These are phyloP conservation scores for Henricia sp. DNA, from an alignment of 53 echinoderm and acorn worm species.

Conservation along the genomic window DNA sequence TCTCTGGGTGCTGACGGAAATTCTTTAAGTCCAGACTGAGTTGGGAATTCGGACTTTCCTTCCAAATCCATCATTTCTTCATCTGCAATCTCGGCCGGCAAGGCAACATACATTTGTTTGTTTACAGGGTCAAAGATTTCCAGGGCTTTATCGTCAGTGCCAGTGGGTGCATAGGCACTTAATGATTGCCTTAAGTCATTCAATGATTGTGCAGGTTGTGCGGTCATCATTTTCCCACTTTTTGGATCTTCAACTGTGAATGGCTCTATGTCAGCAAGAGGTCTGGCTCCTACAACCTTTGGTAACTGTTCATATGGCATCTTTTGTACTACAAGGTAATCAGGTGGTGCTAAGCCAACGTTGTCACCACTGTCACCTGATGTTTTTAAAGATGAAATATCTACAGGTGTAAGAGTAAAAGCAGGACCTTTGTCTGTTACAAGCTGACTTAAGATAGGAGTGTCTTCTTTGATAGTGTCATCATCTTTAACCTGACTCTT, in stretches of 20 bases:
- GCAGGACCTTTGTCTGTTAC: no score
- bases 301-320: conserved; percentile 48
- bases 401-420: no score
- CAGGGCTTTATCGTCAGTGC: conserved; percentile 63
- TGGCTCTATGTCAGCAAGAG: conserved; percentile 20
- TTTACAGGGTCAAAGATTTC: conserved; percentile 69
- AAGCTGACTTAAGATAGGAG: no score
- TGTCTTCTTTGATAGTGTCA: no score
- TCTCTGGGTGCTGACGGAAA: conserved; percentile 1
- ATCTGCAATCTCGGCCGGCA: conserved; percentile 46
- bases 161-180: conserved; percentile 66
- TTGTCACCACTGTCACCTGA: no score
- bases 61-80: conserved; percentile 15
- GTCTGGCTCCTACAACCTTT: conserved; percentile 35
- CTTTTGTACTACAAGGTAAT: conserved; percentile 35
- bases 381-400: no score
- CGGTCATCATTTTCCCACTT: conserved; percentile 65
- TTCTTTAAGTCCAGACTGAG: neutral
- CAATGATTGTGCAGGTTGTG: conserved; percentile 63
- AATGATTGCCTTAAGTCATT: conserved; percentile 52
- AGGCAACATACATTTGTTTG: conserved; percentile 50
- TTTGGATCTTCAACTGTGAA: conserved; percentile 69
- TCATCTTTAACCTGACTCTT: no score
- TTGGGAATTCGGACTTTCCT: conserved; percentile 13
- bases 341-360: no score